Conservation (phyloP, 2,797 vertebrate genomes). For the Poecile montanus region DNA sequence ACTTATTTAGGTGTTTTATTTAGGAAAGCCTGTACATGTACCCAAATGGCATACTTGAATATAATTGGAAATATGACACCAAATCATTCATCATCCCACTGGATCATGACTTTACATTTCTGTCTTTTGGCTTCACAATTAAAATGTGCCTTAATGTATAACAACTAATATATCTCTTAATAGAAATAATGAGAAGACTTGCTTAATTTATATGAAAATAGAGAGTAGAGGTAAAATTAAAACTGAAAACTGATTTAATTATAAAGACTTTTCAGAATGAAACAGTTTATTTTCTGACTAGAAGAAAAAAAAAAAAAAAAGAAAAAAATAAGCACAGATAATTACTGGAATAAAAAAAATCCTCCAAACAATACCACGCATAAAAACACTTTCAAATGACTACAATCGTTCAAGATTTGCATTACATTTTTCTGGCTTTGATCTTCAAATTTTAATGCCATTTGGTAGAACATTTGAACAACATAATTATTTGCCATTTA, state of each 20-base stretch:
- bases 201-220: conserved; percentile 21
- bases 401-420: conserved; percentile 3
- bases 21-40: background rate
- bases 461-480: conserved; percentile 39
- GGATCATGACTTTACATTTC: background rate
- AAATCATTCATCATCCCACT: background rate
- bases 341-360: background rate
- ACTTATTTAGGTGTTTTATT: background rate
- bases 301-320: background rate
- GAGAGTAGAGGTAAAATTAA: conserved; percentile 10
- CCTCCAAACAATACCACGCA: background rate
- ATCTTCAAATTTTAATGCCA: conserved; percentile 46
- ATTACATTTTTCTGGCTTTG: conserved; percentile 50
- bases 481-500: conserved; percentile 58
- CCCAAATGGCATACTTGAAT: background rate
- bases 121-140: background rate
- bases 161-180: background rate
- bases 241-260: conserved; percentile 57
- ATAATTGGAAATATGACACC: background rate
- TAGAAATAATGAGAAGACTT: conserved; percentile 24
- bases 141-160: background rate
- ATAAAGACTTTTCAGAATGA: conserved; percentile 30
- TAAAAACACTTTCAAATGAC: background rate
- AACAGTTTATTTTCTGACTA: conserved; percentile 54
- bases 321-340: background rate